A percentile compares a stretch with the other conserved stretches of the same genome.
Conservation (phyloP, 2,797 vertebrate species). For the Poliocrania exsul region DNA sequence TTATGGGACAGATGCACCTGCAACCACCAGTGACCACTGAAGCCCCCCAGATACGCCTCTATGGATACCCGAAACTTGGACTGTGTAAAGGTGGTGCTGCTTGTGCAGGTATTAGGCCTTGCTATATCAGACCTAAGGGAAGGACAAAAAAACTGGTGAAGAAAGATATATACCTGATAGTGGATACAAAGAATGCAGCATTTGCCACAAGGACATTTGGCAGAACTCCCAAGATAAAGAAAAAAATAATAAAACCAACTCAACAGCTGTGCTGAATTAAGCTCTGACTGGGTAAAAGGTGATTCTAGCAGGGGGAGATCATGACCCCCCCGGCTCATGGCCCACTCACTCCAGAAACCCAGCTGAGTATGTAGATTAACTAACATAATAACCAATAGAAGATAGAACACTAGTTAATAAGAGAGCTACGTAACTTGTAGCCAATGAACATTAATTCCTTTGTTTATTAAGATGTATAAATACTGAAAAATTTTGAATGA, state of each 20-base stretch:
- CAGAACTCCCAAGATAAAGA: background rate
- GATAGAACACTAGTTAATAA: background rate
- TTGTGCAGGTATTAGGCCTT: background rate
- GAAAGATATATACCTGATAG: background rate
- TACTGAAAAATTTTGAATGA: background rate
- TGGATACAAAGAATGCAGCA: background rate
- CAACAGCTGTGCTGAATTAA: background rate
- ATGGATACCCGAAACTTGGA: background rate
- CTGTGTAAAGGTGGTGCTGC: background rate
- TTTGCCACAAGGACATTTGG: background rate
- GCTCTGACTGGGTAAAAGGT: background rate
- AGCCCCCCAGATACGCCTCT: background rate
- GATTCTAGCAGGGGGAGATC: background rate
- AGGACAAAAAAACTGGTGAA: background rate
- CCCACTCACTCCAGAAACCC: background rate
- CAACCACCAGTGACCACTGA: background rate
- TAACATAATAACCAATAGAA: background rate
- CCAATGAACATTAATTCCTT: background rate
- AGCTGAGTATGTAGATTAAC: background rate
- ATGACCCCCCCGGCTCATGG: background rate
- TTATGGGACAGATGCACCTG: background rate
- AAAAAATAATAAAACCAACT: background rate
- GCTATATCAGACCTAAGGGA: background rate
- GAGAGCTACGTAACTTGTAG: background rate
- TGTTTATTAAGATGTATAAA: background rate